phyloP scores from a whole-genome alignment of 2,888 invertebrate species.

The Himalopsyche tibetana region DNA sequence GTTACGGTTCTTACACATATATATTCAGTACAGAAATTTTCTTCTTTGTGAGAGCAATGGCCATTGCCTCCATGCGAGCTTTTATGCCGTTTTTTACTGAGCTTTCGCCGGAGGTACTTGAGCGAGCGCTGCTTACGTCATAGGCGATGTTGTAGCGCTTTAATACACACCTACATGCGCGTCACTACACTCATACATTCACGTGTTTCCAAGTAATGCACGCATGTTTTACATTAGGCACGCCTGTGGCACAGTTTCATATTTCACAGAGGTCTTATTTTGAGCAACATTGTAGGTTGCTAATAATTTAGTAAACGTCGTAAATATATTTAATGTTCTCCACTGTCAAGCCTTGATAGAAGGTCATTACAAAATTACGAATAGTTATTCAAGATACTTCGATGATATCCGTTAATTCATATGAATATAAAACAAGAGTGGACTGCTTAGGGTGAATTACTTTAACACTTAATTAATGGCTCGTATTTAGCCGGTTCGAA shows the following conservation, averaged over 20 bases:
- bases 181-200: not conserved
- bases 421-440: too few relatives aligned
- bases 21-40: not conserved
- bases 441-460: too few relatives aligned
- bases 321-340: too few relatives aligned
- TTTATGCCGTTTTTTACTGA: slow-evolving; percentile 8
- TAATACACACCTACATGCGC: not conserved
- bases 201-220: slow-evolving; percentile 19
- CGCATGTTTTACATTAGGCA: slow-evolving; percentile 10
- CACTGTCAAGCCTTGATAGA: too few relatives aligned
- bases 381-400: too few relatives aligned
- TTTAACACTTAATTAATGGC: too few relatives aligned
- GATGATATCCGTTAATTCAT: too few relatives aligned
- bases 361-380: too few relatives aligned
- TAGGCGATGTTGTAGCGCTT: not conserved
- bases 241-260: not conserved
- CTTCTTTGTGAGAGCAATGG: slow-evolving; percentile 16
- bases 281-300: too few relatives aligned
- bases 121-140: slow-evolving; percentile 15
- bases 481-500: too few relatives aligned
- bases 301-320: too few relatives aligned
- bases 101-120: slow-evolving; percentile 26
- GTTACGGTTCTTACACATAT: not conserved
- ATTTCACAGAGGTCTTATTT: slow-evolving; percentile 5
- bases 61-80: slow-evolving; percentile 3